Conservation (phyloP, 2,888 invertebrate species). For the Cerceris ruficornis region DNA sequence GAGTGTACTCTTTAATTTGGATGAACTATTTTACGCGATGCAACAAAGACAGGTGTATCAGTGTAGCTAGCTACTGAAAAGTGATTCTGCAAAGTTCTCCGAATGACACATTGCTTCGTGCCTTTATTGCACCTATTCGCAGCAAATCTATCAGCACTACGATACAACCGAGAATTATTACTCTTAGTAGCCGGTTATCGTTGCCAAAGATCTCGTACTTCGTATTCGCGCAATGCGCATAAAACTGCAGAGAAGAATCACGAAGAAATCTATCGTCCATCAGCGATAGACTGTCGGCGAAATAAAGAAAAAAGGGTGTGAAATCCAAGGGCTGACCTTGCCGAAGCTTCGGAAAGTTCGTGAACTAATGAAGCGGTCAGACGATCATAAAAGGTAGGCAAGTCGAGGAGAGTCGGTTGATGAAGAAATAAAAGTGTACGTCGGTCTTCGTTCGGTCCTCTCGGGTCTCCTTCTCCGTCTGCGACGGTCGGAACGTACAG, state of each 20-base stretch:
- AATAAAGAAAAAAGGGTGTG: conserved; percentile 22
- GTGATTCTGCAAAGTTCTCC: too few species aligned
- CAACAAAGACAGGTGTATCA: too few species aligned
- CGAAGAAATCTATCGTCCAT: too few species aligned
- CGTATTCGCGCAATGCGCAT: background rate
- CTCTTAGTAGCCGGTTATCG: too few species aligned
- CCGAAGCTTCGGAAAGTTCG: conserved; percentile 55
- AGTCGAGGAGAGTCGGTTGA: conserved; percentile 67
- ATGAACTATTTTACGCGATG: too few species aligned
- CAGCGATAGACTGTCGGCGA: background rate
- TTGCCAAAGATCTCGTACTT: background rate
- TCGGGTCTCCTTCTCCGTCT: conserved; percentile 36
- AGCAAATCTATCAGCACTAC: too few species aligned
- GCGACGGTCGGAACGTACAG: conserved; percentile 52
- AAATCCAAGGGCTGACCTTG: conserved; percentile 30
- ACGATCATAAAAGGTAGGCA: conserved; percentile 72
- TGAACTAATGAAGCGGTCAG: conserved; percentile 77
- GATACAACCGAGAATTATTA: too few species aligned
- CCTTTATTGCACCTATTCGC: too few species aligned
- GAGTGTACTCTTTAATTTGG: too few species aligned
- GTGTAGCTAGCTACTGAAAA: too few species aligned
- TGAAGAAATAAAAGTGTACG: conserved; percentile 77
- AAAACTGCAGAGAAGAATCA: too few species aligned
- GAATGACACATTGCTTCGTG: too few species aligned
- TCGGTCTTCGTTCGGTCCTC: conserved; percentile 28